Evolutionary conservation across 2,113 vertebrate species (phyloP), one percentile per base, ranked within the genome.

Genomic region (Acanthochromis polyacanthus): DNA sequence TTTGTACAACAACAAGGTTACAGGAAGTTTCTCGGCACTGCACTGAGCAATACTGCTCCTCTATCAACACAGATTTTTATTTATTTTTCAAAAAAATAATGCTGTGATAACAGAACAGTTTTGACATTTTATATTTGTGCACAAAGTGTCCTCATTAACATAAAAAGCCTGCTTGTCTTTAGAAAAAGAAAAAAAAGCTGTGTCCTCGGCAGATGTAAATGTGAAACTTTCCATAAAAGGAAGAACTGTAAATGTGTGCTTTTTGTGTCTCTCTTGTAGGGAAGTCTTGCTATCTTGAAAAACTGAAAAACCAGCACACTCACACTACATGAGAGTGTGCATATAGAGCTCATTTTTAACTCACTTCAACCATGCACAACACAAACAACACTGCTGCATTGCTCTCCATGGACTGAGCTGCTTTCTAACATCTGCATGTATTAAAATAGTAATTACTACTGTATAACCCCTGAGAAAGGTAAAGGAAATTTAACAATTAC

Each of bases 1-100:
- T 55, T 75, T 78, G 19, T 46, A 48, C 64, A 85, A 71, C 23
- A 25, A 25, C 20, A 22, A 19, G 6, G 19, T 79, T 71, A 68
- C 16, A 75, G 69, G 72, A 84, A 75, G 72, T 78, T 72, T 67
- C 25, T 53, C 2, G 1, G 5, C 19, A 46, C 7, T 3, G 0
- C 0, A 14, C 23, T 43, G 1, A 60, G 40, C 20, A 28, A 25
- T 2, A 22, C 16, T 50, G 6, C 17, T n/a, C 48, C 48, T 43
- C 40, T 15, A 15, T 12, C 4, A 12, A 43, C 19, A 51, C 48
- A 51, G n/a, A n/a, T 51, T 9, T 36, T 7, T 43, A 25, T 25
- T 25, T 25, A 25, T 25, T 9, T 8, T 36, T 36, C 6, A 36
- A 46, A 46, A 3, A 19, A n/a, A 50, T 51, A n/a, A 19, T 20